Conservation (phyloP, 2,113 vertebrate species). For the Melanerpes formicivorus region DNA sequence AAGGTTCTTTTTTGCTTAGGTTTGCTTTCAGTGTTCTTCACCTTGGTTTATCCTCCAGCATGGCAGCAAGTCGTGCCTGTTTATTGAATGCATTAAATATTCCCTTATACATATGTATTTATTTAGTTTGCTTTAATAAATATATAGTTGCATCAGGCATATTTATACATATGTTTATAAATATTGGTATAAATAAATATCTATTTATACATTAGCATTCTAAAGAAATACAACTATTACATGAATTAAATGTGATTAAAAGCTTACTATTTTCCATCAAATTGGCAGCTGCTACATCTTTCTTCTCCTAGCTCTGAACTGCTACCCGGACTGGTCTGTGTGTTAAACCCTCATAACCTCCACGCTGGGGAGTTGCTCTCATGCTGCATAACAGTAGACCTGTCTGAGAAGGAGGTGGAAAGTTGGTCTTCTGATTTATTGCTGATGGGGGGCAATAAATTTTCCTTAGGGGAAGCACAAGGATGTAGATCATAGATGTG, state of each 20-base stretch:
- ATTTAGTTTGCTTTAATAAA: slow-evolving; percentile 38
- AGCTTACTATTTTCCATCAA: neutral
- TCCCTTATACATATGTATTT: slow-evolving; percentile 59
- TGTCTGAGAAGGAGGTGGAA: slow-evolving; percentile 39
- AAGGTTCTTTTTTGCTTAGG: slow-evolving; percentile 48
- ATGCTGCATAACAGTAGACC: neutral
- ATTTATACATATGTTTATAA: slow-evolving; percentile 45
- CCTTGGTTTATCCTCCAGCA: slow-evolving; percentile 40
- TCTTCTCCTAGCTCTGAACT: neutral
- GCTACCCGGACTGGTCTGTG: neutral
- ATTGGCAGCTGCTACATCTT: slow-evolving; percentile 24
- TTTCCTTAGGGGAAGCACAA: slow-evolving; percentile 57
- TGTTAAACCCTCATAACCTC: neutral
- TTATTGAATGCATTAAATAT: slow-evolving; percentile 56
- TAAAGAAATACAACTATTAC: slow-evolving; percentile 27
- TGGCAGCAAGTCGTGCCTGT: slow-evolving; percentile 25
- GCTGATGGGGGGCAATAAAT: slow-evolving; percentile 61
- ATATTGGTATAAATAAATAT: slow-evolving; percentile 35
- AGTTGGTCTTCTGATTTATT: slow-evolving; percentile 61
- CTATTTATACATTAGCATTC: slow-evolving; percentile 18
- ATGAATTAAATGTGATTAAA: slow-evolving; percentile 28
- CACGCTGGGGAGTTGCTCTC: neutral
- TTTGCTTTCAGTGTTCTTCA: slow-evolving; percentile 17
- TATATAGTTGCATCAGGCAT: neutral
- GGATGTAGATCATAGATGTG: slow-evolving; percentile 67